Base-by-base conservation (phyloP, 1,140 invertebrate species). In the Brachionus sp. region DNA sequence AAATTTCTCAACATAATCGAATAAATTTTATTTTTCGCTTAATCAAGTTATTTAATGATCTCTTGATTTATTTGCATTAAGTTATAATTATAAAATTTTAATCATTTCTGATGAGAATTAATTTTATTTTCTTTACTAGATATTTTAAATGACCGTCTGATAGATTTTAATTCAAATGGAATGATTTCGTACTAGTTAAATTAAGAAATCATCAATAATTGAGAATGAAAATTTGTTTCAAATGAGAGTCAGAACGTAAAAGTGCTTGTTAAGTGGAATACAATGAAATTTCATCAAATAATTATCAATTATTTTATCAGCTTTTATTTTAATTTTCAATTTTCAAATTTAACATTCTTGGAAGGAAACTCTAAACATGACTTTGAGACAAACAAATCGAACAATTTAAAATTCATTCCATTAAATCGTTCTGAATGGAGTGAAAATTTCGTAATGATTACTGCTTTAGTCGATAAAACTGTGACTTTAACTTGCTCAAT, bases 401-500 rank as follows among this genome's bases (percentile, higher is more conserved):
- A 66, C 4, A 37, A 5, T 6, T 2, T 33, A 33, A 66, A 33
- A 35, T 33, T n/a, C 29, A 66, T 66, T 66, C 12, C 33, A 6
- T 35, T 35, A 13, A 70, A 70, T 42, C 33, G 16, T 25, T 75
- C 70, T 5, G 9, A 6, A 10, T 44, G 37, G 39, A 46, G 23
- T 25, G 44, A 75, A 25, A 75, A 75, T 62, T 25, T 23, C 62
- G n/a, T 80, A 6, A 57, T 33, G 16, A 25, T 80, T 29, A 39
- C 50, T 10, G 44, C 77, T 19, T 23, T 80, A 19, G 50, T 57
- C 16, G 50, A 62, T 2, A 80, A 80, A 62, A 62, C 77, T 23
- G 23, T 66, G 23, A 64, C 50, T 16, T 62, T 80, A 10, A 64
- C 50, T 10, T 80, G 77, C 33, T 62, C 77, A 23, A 80, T 80